phyloP scores from a whole-genome alignment of 23 tunicate species.

The Ciona savignyi region DNA sequence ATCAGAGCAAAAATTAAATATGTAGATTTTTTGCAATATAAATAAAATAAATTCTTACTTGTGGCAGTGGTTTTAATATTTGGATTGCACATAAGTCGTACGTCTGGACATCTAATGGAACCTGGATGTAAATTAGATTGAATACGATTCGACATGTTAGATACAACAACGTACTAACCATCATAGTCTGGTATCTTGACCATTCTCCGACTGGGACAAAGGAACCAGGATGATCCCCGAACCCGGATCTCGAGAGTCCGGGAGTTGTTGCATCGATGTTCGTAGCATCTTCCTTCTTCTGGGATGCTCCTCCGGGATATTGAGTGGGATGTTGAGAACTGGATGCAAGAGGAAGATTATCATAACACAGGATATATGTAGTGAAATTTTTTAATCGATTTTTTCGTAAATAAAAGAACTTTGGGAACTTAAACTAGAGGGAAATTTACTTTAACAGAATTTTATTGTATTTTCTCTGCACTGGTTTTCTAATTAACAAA shows the following conservation, averaged over 20 bases:
- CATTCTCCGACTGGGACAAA: constrained; percentile 13
- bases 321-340: background rate
- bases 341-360: too few species aligned
- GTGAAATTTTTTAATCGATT: too few species aligned
- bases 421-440: too few species aligned
- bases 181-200: constrained; percentile 27
- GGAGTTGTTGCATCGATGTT: constrained; percentile 60
- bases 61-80: constrained; percentile 11
- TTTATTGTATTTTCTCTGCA: background rate
- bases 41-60: background rate
- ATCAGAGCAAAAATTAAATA: too few species aligned
- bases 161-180: too few species aligned
- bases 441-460: too few species aligned
- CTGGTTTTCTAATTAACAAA: too few species aligned
- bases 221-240: constrained; percentile 43
- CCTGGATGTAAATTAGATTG: too few species aligned
- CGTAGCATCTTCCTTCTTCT: constrained; percentile 66
- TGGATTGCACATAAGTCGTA: constrained; percentile 29
- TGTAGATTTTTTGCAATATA: too few species aligned
- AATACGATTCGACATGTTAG: too few species aligned
- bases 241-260: constrained; percentile 64
- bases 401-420: too few species aligned
- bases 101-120: constrained; percentile 41
- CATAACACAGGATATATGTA: too few species aligned
- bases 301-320: constrained; percentile 5